phyloP scores from a whole-genome alignment of 2,888 invertebrate species.

The Salticus scenicus region DNA sequence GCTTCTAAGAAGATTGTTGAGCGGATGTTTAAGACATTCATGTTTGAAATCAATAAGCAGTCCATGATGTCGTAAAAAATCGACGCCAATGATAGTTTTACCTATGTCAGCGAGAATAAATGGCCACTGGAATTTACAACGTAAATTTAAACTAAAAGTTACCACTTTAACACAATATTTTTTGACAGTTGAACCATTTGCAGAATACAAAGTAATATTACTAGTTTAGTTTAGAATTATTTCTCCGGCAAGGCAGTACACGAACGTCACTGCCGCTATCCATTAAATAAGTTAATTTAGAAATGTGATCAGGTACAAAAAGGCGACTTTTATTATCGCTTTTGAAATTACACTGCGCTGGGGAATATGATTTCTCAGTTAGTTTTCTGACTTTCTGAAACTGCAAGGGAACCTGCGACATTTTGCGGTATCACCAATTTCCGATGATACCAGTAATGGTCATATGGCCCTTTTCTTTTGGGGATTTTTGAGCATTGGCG shows the following conservation, averaged over 20 bases:
- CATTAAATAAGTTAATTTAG: neutral
- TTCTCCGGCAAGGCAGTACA: neutral
- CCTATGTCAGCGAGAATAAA: neutral
- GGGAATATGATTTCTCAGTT: too few relatives aligned
- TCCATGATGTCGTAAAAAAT: conserved; percentile 9
- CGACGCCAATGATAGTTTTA: neutral
- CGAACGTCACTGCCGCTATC: neutral
- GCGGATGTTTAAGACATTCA: neutral
- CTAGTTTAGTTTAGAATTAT: neutral
- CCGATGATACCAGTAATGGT: neutral
- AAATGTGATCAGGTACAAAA: neutral
- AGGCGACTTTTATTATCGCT: too few relatives aligned
- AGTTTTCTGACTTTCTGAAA: too few relatives aligned
- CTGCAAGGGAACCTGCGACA: neutral
- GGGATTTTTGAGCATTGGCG: too few relatives aligned
- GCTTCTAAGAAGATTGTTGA: neutral
- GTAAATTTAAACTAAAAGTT: neutral
- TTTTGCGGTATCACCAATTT: neutral
- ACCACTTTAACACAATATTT: too few relatives aligned
- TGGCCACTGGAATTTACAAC: neutral
- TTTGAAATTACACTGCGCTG: neutral
- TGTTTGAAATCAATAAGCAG: conserved; percentile 5
- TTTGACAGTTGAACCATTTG: too few relatives aligned
- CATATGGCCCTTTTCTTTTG: too few relatives aligned
- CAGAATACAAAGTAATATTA: neutral